These are phyloP conservation scores for Cottus gobio DNA, from an alignment of 2,113 vertebrate genomes.

Conservation along the genomic window DNA sequence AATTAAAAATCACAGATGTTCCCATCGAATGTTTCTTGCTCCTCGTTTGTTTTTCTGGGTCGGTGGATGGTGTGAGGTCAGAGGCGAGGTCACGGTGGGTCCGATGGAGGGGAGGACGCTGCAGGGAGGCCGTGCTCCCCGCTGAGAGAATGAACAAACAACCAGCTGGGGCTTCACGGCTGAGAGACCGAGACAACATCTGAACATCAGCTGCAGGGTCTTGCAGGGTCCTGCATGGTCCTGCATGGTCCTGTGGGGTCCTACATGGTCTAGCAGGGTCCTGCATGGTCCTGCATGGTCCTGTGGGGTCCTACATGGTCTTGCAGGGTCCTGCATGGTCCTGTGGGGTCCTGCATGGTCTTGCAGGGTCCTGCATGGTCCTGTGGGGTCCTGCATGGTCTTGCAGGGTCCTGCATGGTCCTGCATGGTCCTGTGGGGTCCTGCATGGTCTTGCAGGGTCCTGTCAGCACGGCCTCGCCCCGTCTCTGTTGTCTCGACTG, in stretches of 20 bases:
- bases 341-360: no score
- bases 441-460: slow-evolving; percentile 2
- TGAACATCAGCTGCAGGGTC: slow-evolving; percentile 18
- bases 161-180: slow-evolving; percentile 12
- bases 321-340: no score
- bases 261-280: no score
- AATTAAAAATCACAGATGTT: no score
- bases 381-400: no score
- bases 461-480: slow-evolving; percentile 85
- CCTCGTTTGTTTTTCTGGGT: slow-evolving; percentile 30
- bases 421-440: no score
- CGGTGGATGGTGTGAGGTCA: slow-evolving; percentile 14
- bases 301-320: no score
- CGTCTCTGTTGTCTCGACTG: slow-evolving; percentile 62
- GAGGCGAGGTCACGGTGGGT: slow-evolving; percentile 60
- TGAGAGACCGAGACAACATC: not conserved
- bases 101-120: slow-evolving; percentile 37
- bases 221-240: not conserved
- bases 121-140: slow-evolving; percentile 39
- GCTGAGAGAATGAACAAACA: slow-evolving; percentile 83
- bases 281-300: no score
- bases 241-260: no score
- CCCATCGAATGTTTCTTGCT: slow-evolving; percentile 3
- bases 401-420: no score
- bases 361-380: no score